Percentiles rank a stretch among this genome's conserved stretches.
Evolutionary conservation across 1,140 invertebrate species (phyloP).

Genomic region (Neodiprion virginianus): DNA sequence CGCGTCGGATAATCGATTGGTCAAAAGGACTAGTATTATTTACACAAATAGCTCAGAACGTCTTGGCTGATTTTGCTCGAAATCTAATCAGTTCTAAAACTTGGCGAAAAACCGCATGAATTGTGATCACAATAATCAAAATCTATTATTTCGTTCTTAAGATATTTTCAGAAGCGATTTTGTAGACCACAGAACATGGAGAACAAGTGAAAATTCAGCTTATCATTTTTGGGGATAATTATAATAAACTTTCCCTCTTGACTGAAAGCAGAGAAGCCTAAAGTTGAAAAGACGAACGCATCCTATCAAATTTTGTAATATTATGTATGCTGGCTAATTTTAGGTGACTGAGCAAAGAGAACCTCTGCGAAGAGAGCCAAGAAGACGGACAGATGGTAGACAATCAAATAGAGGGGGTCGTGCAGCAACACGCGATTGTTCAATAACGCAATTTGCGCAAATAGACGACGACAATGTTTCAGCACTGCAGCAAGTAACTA

Average conservation of each 20-base stretch:
- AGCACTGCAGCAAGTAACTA: conserved; percentile 82
- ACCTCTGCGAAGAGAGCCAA: conserved; percentile 56
- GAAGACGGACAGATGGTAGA: conserved; percentile 47
- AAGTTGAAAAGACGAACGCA: not conserved
- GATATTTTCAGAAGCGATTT: too few relatives aligned
- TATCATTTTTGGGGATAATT: too few relatives aligned
- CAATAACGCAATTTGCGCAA: conserved; percentile 88
- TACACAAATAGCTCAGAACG: not conserved
- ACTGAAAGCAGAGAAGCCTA: too few relatives aligned
- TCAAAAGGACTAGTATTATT: too few relatives aligned
- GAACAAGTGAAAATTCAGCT: too few relatives aligned
- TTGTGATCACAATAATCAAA: too few relatives aligned
- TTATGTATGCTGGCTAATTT: not conserved
- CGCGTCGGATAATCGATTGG: not conserved
- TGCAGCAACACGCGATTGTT: conserved; percentile 61
- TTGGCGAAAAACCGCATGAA: too few relatives aligned
- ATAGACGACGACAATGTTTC: conserved; percentile 94
- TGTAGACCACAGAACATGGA: too few relatives aligned
- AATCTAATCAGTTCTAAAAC: too few relatives aligned
- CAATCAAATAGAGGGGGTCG: conserved; percentile 54
- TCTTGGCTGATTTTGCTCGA: not conserved
- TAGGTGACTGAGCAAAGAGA: conserved; percentile 59
- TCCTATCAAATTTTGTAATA: not conserved
- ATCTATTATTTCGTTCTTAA: too few relatives aligned
- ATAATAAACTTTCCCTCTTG: too few relatives aligned